Evolutionary conservation across 2,888 invertebrate species (phyloP).

Genomic region (Fragum fragum): DNA sequence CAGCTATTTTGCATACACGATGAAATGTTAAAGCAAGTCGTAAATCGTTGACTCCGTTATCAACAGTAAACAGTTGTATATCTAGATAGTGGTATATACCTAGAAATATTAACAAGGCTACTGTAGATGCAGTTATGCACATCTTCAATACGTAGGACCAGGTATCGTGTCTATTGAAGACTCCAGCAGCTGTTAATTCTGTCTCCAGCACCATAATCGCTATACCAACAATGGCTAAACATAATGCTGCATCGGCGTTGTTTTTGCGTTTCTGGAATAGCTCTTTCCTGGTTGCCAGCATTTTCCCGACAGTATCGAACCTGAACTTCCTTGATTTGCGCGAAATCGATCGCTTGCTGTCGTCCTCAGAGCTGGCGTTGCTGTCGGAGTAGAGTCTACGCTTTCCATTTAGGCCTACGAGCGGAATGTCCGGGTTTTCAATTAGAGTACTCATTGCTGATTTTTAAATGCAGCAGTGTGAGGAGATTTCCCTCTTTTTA

Average conservation of each 20-base stretch:
- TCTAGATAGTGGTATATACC: slow-evolving; percentile 84
- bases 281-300: slow-evolving; percentile 84
- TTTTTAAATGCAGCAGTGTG: neutral
- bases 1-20: slow-evolving; percentile 89
- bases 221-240: slow-evolving; percentile 83
- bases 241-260: slow-evolving; percentile 81
- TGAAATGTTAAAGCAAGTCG: slow-evolving; percentile 81
- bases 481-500: too few relatives aligned
- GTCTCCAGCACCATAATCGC: slow-evolving; percentile 84
- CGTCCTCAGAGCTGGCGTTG: slow-evolving; percentile 55
- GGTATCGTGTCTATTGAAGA: slow-evolving; percentile 70
- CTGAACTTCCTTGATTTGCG: slow-evolving; percentile 52
- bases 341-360: slow-evolving; percentile 28
- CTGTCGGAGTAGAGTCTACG: slow-evolving; percentile 73
- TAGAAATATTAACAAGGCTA: slow-evolving; percentile 82
- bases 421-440: slow-evolving; percentile 84
- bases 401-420: slow-evolving; percentile 83
- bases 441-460: slow-evolving; percentile 80
- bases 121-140: slow-evolving; percentile 82
- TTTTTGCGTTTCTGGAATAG: slow-evolving; percentile 81
- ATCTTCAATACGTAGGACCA: slow-evolving; percentile 81
- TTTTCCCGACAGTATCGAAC: slow-evolving; percentile 84
- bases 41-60: slow-evolving; percentile 86
- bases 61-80: slow-evolving; percentile 83
- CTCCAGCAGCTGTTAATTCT: slow-evolving; percentile 78